These are phyloP conservation scores for Syngnathoides biaculeatus DNA, from an alignment of 2,113 vertebrate genomes.

Conservation along the genomic window DNA sequence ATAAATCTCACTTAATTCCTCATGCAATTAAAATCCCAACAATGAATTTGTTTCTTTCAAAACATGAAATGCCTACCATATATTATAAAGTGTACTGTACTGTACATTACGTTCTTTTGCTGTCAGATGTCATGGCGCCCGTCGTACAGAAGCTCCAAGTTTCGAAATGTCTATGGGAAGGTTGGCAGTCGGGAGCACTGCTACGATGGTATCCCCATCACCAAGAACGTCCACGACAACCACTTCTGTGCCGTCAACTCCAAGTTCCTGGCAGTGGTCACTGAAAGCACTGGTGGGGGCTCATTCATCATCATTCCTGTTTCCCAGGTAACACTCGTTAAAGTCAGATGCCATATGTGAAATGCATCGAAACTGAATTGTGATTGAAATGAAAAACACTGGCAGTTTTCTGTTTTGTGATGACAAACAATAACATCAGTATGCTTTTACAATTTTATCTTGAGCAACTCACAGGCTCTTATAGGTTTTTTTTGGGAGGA, in stretches of 20 bases:
- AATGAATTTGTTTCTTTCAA: neutral
- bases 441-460: neutral
- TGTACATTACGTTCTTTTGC: neutral
- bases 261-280: slow-evolving; percentile 91
- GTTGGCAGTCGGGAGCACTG: slow-evolving; percentile 92
- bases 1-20: too few species aligned
- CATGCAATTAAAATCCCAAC: neutral
- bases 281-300: slow-evolving; percentile 89
- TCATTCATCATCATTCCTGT: slow-evolving; percentile 92
- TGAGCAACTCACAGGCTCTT: neutral
- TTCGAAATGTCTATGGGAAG: slow-evolving; percentile 97
- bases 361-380: neutral
- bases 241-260: slow-evolving; percentile 95
- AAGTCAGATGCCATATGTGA: neutral
- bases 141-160: slow-evolving; percentile 98
- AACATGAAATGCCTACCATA: neutral
- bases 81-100: neutral
- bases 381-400: neutral
- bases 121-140: slow-evolving; percentile 98
- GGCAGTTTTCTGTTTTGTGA: too few species aligned
- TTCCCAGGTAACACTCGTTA: slow-evolving; percentile 78
- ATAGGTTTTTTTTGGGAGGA: neutral
- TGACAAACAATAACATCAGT: neutral
- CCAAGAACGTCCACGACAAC: slow-evolving; percentile 98
- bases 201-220: slow-evolving; percentile 94